These are phyloP conservation scores for Aspiorhynchus laticeps DNA, from an alignment of 2,113 vertebrate genomes.

Conservation along the genomic window DNA sequence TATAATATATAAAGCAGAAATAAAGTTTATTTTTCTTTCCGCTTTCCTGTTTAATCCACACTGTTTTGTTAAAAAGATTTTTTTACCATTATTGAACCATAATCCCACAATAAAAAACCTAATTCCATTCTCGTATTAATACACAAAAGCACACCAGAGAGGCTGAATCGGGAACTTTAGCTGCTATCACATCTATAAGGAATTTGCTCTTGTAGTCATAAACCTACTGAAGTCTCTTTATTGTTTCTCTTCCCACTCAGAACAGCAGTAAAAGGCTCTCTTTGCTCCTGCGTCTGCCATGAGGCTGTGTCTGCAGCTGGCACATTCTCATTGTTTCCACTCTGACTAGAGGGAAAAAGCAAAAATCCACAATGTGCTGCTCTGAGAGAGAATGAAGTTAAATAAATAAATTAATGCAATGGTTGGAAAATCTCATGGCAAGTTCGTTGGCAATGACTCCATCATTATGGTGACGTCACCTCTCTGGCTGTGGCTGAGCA, in stretches of 20 bases:
- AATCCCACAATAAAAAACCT: conserved; percentile 14
- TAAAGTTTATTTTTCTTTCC: background rate
- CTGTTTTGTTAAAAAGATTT: conserved; percentile 4
- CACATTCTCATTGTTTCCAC: conserved; percentile 57
- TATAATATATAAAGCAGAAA: background rate
- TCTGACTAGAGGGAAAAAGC: conserved; percentile 43
- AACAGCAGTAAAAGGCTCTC: conserved; percentile 49
- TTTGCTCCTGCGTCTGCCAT: conserved; percentile 45
- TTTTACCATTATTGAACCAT: conserved; percentile 19
- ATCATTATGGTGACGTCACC: conserved; percentile 45
- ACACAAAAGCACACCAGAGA: conserved; percentile 43
- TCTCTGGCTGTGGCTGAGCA: conserved; percentile 6
- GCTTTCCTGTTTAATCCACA: background rate
- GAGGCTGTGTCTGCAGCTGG: conserved; percentile 38
- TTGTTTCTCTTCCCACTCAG: conserved; percentile 53
- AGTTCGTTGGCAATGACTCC: conserved; percentile 17
- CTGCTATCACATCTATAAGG: conserved; percentile 49
- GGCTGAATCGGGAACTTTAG: conserved; percentile 40
- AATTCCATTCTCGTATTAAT: conserved; percentile 34
- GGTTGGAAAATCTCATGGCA: conserved; percentile 50
- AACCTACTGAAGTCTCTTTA: conserved; percentile 54
- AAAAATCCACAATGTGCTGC: conserved; percentile 43
- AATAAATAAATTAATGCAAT: conserved; percentile 37
- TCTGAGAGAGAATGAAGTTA: conserved; percentile 43
- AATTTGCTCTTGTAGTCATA: conserved; percentile 50